Percentiles rank a stretch among this genome's conserved stretches.
These are phyloP conservation scores for Metridium senile DNA, from an alignment of 92 coral and sea anemone genomes.

Conservation along the genomic window DNA sequence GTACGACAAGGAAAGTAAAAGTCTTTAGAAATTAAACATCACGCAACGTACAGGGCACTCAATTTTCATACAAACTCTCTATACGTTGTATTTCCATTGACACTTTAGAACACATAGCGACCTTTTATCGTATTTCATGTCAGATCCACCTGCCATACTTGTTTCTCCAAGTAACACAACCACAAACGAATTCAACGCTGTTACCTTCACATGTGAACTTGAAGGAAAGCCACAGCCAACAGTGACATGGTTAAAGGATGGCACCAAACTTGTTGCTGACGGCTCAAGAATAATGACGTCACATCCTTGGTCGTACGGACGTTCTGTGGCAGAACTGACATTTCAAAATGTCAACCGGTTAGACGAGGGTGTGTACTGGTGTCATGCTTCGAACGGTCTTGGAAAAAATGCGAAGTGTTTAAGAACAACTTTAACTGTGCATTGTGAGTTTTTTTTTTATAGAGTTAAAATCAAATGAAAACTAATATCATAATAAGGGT, in stretches of 20 bases:
- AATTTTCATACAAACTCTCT: too few species aligned
- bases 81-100: too few species aligned
- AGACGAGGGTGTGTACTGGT: slow-evolving; percentile 38
- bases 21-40: too few species aligned
- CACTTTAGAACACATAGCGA: too few species aligned
- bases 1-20: neutral
- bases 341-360: slow-evolving; percentile 20
- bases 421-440: neutral
- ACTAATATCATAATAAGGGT: neutral
- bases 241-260: too few species aligned
- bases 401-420: neutral
- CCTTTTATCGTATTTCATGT: neutral
- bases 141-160: neutral
- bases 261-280: too few species aligned
- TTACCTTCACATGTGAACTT: too few species aligned
- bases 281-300: too few species aligned
- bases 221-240: too few species aligned
- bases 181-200: neutral
- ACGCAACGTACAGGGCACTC: too few species aligned
- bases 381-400: slow-evolving; percentile 27
- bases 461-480: neutral
- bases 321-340: slow-evolving; percentile 11
- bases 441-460: slow-evolving; percentile 11
- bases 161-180: neutral
- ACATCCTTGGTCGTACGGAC: too few species aligned